Evolutionary conservation across 2,888 invertebrate species (phyloP), one percentile per base, ranked within the genome.

Genomic region (Beris morrisii): DNA sequence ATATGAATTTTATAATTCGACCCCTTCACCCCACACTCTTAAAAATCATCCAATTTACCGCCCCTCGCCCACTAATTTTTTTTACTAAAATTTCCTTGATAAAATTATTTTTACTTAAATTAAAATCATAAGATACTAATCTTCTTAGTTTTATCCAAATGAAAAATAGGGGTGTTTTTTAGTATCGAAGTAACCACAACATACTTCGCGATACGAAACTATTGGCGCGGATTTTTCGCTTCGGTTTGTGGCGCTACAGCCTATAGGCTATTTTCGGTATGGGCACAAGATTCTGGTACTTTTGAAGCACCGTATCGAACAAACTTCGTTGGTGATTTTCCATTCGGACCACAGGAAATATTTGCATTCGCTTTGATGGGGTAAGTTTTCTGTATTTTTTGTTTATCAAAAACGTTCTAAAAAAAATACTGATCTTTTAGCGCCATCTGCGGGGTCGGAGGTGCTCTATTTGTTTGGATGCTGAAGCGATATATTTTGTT

Each of bases 151-250:
- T 22, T 3, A 2, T 22, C 22, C 22, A 22, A 22, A 22, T 22
- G 22, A 22, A 22, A 22, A 22, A 7, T 38, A 38, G 38, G 38
- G 38, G 98, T 99, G 0, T 83, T 99, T 64, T 99, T 99, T 83
- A 97, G 97, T 73, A 98, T 99, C 74, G 98, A 99, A 85, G 98
- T 98, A 83, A 99, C 98, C 30, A 95, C 97, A 0, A 97, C 96
- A 1, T 98, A 97, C 80, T 99, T 99, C 82, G 97, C 98, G 5
- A 97, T 98, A 1, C 84, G 97, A 64, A 98, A 97, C 78, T 99
- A 99, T 77, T 99, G 98, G 98, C 84, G 98, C 44, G 98, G 97
- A 0, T 98, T 99, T 82, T 98, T 97, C 79, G 92, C 97, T 0
- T 97, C 98, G 0, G 97, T 97, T 44, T 97, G 96, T 81, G 96